A percentile compares a stretch with the other conserved stretches of the same genome.
Evolutionary conservation across 2,888 invertebrate species (phyloP).

Genomic region (Heliconius aoede): DNA sequence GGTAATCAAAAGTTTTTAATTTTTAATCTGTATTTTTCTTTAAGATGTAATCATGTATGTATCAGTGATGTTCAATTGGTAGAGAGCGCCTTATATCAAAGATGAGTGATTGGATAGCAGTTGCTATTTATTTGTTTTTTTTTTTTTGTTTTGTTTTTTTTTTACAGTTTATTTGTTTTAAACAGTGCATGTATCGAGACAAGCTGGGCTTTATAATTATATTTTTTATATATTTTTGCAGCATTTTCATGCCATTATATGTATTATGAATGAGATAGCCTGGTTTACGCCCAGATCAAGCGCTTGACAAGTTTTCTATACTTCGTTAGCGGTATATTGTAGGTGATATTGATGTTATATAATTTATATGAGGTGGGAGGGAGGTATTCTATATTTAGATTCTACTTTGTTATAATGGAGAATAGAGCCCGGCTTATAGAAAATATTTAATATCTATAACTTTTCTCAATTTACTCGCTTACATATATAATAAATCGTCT

Average conservation of each 20-base stretch:
- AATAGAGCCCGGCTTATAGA: not conserved
- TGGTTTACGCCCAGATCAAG: not conserved
- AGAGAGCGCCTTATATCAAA: too few relatives aligned
- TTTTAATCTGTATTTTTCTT: too few relatives aligned
- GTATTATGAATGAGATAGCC: slow-evolving; percentile 8
- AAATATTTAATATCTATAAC: not conserved
- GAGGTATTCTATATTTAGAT: not conserved
- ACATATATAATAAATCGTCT: not conserved
- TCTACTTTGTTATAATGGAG: not conserved
- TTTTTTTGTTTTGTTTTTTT: too few relatives aligned
- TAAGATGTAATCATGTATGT: too few relatives aligned
- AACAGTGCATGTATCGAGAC: too few relatives aligned
- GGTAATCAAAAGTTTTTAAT: too few relatives aligned
- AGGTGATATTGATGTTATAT: slow-evolving; percentile 2
- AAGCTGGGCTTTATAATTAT: too few relatives aligned
- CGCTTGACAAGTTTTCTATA: slow-evolving; percentile 12
- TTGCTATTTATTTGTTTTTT: too few relatives aligned
- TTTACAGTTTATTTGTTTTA: too few relatives aligned
- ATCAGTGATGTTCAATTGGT: too few relatives aligned
- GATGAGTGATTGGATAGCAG: too few relatives aligned
- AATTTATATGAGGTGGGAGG: not conserved
- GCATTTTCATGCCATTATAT: not conserved
- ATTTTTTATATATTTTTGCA: not conserved
- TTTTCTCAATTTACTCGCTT: not conserved
- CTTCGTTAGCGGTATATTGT: slow-evolving; percentile 9